Conservation (phyloP, 2,797 vertebrate genomes). For the Pseudocheirus occidentalis region DNA sequence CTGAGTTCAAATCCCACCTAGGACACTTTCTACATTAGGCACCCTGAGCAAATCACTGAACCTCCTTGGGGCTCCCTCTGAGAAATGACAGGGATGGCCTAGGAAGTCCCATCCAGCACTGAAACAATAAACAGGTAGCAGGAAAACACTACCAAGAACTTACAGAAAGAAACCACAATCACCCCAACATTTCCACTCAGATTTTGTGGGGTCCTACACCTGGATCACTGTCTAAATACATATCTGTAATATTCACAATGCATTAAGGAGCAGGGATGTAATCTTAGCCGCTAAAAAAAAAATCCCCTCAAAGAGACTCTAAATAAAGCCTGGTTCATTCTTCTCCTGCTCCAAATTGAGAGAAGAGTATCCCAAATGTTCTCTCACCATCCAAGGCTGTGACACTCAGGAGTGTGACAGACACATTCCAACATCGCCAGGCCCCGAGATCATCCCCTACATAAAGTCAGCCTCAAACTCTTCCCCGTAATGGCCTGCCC, state of each 20-base stretch:
- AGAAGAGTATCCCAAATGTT: neutral
- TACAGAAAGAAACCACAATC: neutral
- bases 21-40: neutral
- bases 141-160: neutral
- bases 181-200: neutral
- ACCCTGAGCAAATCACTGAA: neutral
- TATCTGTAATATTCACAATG: neutral
- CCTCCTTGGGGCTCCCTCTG: too few species aligned
- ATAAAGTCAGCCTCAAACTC: neutral
- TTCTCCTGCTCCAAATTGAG: neutral
- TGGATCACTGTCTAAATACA: neutral
- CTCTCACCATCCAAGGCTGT: neutral
- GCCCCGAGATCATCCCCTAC: neutral
- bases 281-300: neutral
- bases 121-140: neutral
- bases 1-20: neutral
- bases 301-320: neutral
- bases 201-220: neutral
- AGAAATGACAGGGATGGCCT: neutral
- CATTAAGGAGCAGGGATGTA: neutral
- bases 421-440: neutral
- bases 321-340: neutral
- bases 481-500: neutral
- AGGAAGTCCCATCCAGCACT: neutral
- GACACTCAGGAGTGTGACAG: neutral